phyloP scores from a whole-genome alignment of 2,113 vertebrate species.

The Pycnonotus jocosus region DNA sequence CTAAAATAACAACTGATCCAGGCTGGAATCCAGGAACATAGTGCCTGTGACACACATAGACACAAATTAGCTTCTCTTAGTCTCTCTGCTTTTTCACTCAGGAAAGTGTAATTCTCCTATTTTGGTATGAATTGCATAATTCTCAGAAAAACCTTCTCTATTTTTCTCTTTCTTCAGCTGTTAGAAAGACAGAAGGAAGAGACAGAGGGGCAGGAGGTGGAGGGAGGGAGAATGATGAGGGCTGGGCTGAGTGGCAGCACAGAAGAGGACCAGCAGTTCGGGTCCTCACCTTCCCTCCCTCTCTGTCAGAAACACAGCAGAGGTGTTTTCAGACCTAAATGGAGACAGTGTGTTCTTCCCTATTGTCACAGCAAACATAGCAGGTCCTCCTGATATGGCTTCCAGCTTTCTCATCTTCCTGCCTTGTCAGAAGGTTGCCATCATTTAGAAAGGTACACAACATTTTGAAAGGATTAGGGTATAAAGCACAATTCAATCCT shows the following conservation, averaged over 20 bases:
- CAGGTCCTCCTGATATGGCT: constrained; percentile 70
- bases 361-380: constrained; percentile 77
- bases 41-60: not conserved
- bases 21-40: not conserved
- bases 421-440: constrained; percentile 77
- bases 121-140: not conserved
- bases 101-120: not conserved
- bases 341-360: constrained; percentile 60
- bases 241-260: not conserved
- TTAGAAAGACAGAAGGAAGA: not conserved
- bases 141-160: not conserved
- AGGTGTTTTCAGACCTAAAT: constrained; percentile 64
- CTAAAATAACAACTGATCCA: not conserved
- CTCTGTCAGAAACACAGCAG: constrained; percentile 16
- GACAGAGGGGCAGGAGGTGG: not conserved
- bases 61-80: not conserved
- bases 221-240: not conserved
- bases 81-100: not conserved
- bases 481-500: constrained; percentile 70
- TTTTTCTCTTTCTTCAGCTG: not conserved
- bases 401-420: constrained; percentile 69
- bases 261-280: not conserved
- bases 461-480: constrained; percentile 75
- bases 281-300: constrained; percentile 7
- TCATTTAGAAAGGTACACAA: constrained; percentile 67